Conservation (phyloP, 2,113 vertebrate genomes). For the Sitta europaea region DNA sequence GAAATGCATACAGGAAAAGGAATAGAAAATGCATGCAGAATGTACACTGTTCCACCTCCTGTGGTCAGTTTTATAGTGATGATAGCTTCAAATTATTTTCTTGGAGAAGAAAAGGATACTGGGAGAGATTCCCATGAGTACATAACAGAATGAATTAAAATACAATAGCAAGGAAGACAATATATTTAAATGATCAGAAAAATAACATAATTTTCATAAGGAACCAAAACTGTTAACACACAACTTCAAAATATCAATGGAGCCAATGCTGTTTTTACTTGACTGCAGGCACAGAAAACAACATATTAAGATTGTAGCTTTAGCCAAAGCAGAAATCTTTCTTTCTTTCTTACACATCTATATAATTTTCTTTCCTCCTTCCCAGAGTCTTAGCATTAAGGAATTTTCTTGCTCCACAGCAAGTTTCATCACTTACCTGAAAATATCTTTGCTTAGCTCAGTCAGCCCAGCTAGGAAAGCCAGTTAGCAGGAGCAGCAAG, state of each 20-base stretch:
- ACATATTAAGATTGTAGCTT: neutral
- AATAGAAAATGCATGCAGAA: neutral
- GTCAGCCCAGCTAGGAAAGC: neutral
- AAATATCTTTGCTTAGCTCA: neutral
- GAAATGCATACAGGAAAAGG: neutral
- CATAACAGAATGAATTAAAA: neutral
- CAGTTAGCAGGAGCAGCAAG: neutral
- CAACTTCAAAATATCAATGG: neutral
- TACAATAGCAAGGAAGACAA: neutral
- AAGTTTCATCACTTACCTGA: neutral
- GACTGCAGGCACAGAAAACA: neutral
- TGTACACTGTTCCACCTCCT: neutral
- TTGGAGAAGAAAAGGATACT: neutral
- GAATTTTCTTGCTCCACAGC: neutral
- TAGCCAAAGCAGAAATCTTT: neutral
- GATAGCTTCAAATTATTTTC: neutral
- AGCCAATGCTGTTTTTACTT: neutral
- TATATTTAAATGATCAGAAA: neutral
- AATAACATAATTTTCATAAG: neutral
- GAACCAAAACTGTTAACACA: neutral
- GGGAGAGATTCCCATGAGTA: neutral
- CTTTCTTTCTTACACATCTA: neutral
- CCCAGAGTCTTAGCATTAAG: neutral
- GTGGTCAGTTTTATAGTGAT: neutral
- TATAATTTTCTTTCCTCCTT: neutral